Percentiles rank a stretch among this genome's conserved stretches.
phyloP scores from a whole-genome alignment of 2,888 invertebrate genomes.

The Nymphalis polychloros region DNA sequence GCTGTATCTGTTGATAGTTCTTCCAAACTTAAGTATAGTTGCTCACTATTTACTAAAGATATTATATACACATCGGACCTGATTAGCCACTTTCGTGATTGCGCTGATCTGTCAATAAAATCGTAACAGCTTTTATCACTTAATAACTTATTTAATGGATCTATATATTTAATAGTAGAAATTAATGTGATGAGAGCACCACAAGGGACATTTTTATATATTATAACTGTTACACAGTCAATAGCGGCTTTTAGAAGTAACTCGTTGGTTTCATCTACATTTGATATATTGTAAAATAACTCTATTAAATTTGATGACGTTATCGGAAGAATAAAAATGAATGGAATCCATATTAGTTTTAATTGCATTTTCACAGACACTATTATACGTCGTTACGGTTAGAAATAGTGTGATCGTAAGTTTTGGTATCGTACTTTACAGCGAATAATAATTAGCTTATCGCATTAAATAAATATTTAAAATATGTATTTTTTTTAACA shows the following conservation, averaged over 20 bases:
- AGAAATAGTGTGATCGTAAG: no score
- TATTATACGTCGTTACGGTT: no score
- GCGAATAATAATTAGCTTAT: no score
- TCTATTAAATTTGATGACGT: background rate
- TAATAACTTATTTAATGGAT: constrained; percentile 40
- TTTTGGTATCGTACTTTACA: no score
- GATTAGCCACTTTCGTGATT: constrained; percentile 43
- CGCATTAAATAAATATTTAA: no score
- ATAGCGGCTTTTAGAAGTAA: background rate
- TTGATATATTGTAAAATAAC: background rate
- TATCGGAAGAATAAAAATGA: background rate
- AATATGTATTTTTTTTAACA: no score
- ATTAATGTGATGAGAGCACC: constrained; percentile 14
- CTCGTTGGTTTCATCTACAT: background rate
- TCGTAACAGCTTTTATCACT: constrained; percentile 46
- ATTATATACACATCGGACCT: constrained; percentile 54
- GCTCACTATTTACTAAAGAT: constrained; percentile 42
- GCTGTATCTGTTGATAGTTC: constrained; percentile 46
- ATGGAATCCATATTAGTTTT: background rate
- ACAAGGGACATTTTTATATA: constrained; percentile 19
- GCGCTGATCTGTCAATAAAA: constrained; percentile 45
- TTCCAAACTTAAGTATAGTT: constrained; percentile 44
- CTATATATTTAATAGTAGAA: constrained; percentile 2
- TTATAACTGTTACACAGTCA: constrained; percentile 13
- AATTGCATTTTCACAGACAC: background rate